A percentile compares a stretch with the other conserved stretches of the same genome.
These are phyloP conservation scores for Xenentodon cancila DNA, from an alignment of 2,797 vertebrate genomes.

Conservation along the genomic window DNA sequence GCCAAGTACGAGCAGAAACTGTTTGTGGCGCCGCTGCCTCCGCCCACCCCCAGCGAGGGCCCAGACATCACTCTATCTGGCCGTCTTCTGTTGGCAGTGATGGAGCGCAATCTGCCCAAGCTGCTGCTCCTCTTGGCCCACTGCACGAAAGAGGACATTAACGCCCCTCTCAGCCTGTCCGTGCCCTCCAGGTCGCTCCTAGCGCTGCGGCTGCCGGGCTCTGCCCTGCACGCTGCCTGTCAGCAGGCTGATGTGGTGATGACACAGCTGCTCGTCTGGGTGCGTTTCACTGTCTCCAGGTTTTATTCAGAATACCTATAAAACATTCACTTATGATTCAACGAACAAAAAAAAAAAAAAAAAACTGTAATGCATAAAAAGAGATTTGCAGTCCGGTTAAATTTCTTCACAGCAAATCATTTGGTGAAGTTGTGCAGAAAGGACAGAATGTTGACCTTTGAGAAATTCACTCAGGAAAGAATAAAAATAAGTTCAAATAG, in stretches of 20 bases:
- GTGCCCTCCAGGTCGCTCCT: conserved; percentile 68
- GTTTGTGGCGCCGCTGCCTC: conserved; percentile 88
- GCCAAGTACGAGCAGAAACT: conserved; percentile 95
- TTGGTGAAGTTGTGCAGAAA: no score
- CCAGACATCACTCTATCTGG: conserved; percentile 82
- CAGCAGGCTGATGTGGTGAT: conserved; percentile 91
- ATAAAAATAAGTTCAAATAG: no score
- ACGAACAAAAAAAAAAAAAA: no score
- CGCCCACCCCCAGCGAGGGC: conserved; percentile 79
- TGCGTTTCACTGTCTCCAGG: conserved; percentile 57
- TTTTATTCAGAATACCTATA: no score
- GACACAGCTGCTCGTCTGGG: conserved; percentile 95
- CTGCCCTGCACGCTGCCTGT: conserved; percentile 90
- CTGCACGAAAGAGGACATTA: conserved; percentile 89
- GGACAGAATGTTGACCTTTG: no score
- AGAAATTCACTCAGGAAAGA: no score
- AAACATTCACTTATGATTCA: no score
- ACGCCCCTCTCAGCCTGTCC: conserved; percentile 69
- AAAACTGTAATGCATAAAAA: no score
- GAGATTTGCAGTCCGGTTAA: no score
- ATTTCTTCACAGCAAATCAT: no score
- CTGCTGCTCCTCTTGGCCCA: conserved; percentile 92
- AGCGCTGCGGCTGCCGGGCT: conserved; percentile 80
- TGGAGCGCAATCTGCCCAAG: conserved; percentile 86
- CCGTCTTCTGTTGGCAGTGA: conserved; percentile 81